Evolutionary conservation across 2,113 vertebrate species (phyloP).

Genomic region (Megaceryle maxima): DNA sequence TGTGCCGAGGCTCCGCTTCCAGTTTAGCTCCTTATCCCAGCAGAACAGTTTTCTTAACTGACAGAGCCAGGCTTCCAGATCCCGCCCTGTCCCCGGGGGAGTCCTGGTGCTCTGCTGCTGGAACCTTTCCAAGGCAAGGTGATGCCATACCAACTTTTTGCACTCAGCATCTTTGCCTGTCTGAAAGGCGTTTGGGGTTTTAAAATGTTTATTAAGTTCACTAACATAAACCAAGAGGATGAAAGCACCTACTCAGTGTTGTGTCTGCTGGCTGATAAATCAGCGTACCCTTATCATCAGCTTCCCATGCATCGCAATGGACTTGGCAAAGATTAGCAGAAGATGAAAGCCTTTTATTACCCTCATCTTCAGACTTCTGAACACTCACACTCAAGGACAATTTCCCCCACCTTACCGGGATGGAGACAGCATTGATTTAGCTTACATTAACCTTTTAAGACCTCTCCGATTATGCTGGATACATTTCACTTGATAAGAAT

Average conservation of each 20-base stretch:
- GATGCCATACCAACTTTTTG: neutral
- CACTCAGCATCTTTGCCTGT: neutral
- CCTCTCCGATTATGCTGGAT: slow-evolving; percentile 49
- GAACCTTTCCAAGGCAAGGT: neutral
- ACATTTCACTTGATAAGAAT: slow-evolving; percentile 56
- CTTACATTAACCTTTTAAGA: slow-evolving; percentile 68
- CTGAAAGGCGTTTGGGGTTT: neutral
- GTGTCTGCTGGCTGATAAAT: slow-evolving; percentile 42
- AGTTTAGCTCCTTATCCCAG: neutral
- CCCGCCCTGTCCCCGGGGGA: neutral
- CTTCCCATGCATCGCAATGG: neutral
- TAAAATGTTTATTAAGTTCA: neutral
- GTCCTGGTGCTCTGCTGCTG: neutral
- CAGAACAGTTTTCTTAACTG: fast-evolving
- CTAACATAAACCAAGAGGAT: neutral
- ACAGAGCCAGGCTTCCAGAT: neutral
- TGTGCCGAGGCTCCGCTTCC: neutral
- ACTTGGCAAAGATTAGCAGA: slow-evolving; percentile 16
- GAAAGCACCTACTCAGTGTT: neutral
- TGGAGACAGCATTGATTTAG: slow-evolving; percentile 62
- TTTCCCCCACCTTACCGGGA: slow-evolving; percentile 39
- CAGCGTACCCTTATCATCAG: slow-evolving; percentile 10
- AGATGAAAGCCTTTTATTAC: slow-evolving; percentile 45
- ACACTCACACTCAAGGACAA: slow-evolving; percentile 51
- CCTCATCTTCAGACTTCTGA: slow-evolving; percentile 26